Conservation (phyloP, 2,797 vertebrate genomes). For the Melanogrammus aeglefinus region DNA sequence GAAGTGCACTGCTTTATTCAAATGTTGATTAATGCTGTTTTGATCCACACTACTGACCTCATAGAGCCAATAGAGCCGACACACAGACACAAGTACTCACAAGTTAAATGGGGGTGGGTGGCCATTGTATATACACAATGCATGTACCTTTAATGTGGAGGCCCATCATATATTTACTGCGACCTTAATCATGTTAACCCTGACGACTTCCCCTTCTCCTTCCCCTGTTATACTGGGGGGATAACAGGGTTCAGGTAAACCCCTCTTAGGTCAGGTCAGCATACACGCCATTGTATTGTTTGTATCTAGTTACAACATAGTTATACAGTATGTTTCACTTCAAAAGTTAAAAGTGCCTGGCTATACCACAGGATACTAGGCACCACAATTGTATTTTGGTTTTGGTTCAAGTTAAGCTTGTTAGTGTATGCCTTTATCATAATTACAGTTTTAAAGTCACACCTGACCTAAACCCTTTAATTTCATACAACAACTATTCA, state of each 20-base stretch:
- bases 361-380: neutral
- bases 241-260: no score
- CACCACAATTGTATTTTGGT: neutral
- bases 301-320: constrained; percentile 46
- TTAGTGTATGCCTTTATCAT: neutral
- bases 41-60: no score
- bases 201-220: neutral
- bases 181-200: neutral
- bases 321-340: constrained; percentile 20
- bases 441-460: neutral
- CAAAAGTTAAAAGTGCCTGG: constrained; percentile 25
- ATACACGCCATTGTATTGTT: constrained; percentile 36
- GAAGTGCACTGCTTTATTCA: neutral
- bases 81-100: no score
- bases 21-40: no score
- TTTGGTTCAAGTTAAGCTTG: neutral
- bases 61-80: no score
- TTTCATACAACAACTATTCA: neutral
- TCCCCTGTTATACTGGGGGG: neutral
- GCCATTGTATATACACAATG: no score
- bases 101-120: no score
- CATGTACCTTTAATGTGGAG: neutral
- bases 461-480: neutral
- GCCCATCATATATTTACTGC: neutral
- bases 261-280: neutral